A percentile compares a stretch with the other conserved stretches of the same genome.
Evolutionary conservation across 2,888 invertebrate species (phyloP).

Genomic region (Mylabris sibirica): DNA sequence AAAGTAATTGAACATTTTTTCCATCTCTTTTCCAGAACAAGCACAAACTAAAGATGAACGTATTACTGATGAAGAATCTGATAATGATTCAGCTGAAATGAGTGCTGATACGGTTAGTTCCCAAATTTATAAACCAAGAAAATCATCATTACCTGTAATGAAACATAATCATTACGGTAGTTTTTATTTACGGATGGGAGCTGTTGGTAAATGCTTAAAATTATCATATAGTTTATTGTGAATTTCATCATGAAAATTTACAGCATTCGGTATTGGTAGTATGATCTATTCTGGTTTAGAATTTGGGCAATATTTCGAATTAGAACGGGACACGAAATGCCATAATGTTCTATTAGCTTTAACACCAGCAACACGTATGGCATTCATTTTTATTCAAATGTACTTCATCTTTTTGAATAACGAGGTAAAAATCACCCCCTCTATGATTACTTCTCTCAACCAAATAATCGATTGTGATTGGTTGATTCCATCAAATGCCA

Average conservation of each 20-base stretch:
- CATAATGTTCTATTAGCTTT: constrained; percentile 89
- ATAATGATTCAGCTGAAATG: constrained; percentile 55
- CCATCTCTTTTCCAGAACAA: constrained; percentile 28
- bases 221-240: not conserved
- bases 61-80: constrained; percentile 67
- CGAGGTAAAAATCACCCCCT: constrained; percentile 69
- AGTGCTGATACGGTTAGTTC: constrained; percentile 53
- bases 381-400: constrained; percentile 97
- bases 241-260: constrained; percentile 42
- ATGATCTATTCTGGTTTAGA: constrained; percentile 98
- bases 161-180: constrained; percentile 85
- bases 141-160: constrained; percentile 57
- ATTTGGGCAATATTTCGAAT: constrained; percentile 95
- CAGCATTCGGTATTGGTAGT: constrained; percentile 96
- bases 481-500: not conserved
- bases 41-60: constrained; percentile 33
- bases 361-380: constrained; percentile 91
- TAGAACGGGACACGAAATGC: constrained; percentile 89
- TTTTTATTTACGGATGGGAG: constrained; percentile 92
- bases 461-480: constrained; percentile 6
- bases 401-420: constrained; percentile 98
- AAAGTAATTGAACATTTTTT: constrained; percentile 9
- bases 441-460: not conserved
- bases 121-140: constrained; percentile 45
- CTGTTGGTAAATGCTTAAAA: constrained; percentile 71